Evolutionary conservation across 2,888 invertebrate species (phyloP).

Genomic region (Tholera decimalis): DNA sequence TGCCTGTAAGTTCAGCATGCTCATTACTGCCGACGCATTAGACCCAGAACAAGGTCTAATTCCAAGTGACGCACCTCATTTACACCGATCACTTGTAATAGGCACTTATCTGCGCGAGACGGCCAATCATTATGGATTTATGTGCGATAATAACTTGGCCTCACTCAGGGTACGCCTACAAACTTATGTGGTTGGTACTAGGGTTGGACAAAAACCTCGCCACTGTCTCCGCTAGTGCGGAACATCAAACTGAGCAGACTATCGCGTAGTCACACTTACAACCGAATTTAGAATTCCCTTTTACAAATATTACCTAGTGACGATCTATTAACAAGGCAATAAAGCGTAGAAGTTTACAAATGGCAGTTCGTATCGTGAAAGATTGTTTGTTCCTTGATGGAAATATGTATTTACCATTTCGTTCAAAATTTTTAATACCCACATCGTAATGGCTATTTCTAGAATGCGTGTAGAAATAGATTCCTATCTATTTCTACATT

Average conservation of each 20-base stretch:
- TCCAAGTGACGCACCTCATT: slow-evolving; percentile 78
- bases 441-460: too few relatives aligned
- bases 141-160: slow-evolving; percentile 80
- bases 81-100: slow-evolving; percentile 79
- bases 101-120: slow-evolving; percentile 74
- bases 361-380: not conserved
- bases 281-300: too few relatives aligned
- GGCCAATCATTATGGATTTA: slow-evolving; percentile 85
- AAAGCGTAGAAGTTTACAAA: too few relatives aligned
- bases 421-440: too few relatives aligned
- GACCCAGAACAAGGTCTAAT: slow-evolving; percentile 71
- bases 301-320: too few relatives aligned
- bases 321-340: too few relatives aligned
- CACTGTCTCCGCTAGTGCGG: not conserved
- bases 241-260: not conserved
- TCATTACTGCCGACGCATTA: slow-evolving; percentile 72
- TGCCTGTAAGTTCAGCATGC: slow-evolving; percentile 48
- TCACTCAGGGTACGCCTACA: slow-evolving; percentile 68
- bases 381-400: too few relatives aligned
- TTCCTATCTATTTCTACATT: too few relatives aligned
- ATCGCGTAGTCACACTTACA: too few relatives aligned
- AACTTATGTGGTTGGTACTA: slow-evolving; percentile 42
- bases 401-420: too few relatives aligned
- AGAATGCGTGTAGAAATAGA: too few relatives aligned
- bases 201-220: not conserved